Evolutionary conservation across 2,797 vertebrate genomes (phyloP), one percentile per base, ranked within the genome.

Genomic region (Anabas testudineus): DNA sequence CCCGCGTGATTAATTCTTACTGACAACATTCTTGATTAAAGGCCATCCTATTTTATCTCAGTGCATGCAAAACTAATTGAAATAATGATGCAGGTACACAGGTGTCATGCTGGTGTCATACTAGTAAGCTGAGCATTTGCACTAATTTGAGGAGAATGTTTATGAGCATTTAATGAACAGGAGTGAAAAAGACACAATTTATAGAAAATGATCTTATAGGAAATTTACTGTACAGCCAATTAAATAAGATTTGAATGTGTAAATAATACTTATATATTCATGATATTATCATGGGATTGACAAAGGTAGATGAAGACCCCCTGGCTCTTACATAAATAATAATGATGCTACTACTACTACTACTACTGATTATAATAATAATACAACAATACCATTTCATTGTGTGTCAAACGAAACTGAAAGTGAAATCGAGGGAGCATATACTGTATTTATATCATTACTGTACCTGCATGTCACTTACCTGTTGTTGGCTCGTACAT

Each of bases 401-500:
- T 28, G 26, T 5, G 14, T 39, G 13, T 39, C 36, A 15, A 39
- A 36, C 48, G 26, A 63, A 76, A 76, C 6, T 46, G 60, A 85
- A 75, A 70, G 39, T 53, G 15, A 62, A 64, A 70, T 60, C 19
- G 8, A 18, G n/a, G 9, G 7, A 67, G 41, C 19, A 10, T 18
- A 10, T 10, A 18, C 36, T 15, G 36, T 39, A 39, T 4, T 39
- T 39, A 15, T 18, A 7, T 34, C 37, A 41, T 45, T 13, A 57
- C n/a, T n/a, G n/a, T n/a, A n/a, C 34, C 41, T 45, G 60, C 64
- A 30, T 36, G 47, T 41, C 55, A 58, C 76, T 78, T 55, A 88
- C 89, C 91, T 71, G 67, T 85, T 66, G 42, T 79, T 51, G 63
- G 5, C 14, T 59, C 18, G 22, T 5, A 22, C 90, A 90, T 91